Percentiles rank a stretch among this genome's conserved stretches.
phyloP scores from a whole-genome alignment of 2,113 vertebrate genomes.

The Epinephelus cyanopodus region DNA sequence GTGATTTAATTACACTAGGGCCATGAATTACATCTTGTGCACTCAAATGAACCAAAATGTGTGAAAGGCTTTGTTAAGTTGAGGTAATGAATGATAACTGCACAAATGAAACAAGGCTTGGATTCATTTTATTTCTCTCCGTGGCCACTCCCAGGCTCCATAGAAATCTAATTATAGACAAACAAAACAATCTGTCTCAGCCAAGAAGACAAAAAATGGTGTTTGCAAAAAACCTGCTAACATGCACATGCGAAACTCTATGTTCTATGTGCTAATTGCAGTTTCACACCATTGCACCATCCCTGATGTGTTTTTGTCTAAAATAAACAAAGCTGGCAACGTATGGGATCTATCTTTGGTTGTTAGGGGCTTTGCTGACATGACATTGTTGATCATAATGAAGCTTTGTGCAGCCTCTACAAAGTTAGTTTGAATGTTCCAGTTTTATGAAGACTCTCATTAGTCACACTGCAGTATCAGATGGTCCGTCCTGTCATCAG shows the following conservation, averaged over 20 bases:
- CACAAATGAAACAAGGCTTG: no score
- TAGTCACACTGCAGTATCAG: constrained; percentile 6
- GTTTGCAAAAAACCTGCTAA: background rate
- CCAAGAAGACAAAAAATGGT: background rate
- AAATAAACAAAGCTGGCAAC: background rate
- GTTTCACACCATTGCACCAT: background rate
- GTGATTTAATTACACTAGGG: no score
- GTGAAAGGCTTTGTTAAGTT: no score
- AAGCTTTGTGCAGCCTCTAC: background rate
- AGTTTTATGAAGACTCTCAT: constrained; percentile 5
- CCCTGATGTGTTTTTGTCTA: background rate
- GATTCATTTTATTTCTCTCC: no score
- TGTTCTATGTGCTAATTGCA: constrained; percentile 1
- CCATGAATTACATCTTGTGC: no score
- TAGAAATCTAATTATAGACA: background rate
- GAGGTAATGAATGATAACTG: no score
- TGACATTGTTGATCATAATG: background rate
- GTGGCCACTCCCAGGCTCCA: no score
- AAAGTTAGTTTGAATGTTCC: background rate
- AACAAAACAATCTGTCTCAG: background rate
- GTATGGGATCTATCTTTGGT: background rate
- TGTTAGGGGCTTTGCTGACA: background rate
- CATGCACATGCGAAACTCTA: background rate
- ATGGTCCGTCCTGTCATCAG: constrained; percentile 8
- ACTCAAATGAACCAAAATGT: no score